Evolutionary conservation across 2,113 vertebrate species (phyloP).

Genomic region (Neolamprologus modestus): DNA sequence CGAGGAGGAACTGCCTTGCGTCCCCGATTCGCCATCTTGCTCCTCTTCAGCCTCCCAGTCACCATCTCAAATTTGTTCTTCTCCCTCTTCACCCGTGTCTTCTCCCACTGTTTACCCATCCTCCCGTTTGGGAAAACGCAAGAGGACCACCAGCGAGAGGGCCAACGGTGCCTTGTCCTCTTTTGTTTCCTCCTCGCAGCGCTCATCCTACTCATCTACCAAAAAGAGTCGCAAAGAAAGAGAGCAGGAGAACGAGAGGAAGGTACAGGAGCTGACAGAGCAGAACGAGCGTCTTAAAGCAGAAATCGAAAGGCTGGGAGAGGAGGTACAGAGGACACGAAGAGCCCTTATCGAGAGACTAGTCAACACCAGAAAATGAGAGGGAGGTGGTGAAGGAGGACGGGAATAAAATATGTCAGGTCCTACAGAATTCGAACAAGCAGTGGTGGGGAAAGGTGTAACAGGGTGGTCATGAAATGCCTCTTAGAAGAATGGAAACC

Average conservation of each 20-base stretch:
- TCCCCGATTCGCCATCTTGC: conserved; percentile 70
- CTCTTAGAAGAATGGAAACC: conserved; percentile 39
- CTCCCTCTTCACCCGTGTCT: conserved; percentile 67
- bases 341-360: conserved; percentile 85
- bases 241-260: conserved; percentile 81
- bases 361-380: conserved; percentile 77
- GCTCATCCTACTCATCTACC: conserved; percentile 55
- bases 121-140: conserved; percentile 64
- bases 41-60: conserved; percentile 72
- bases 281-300: conserved; percentile 84
- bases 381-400: not conserved
- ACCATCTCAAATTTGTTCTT: conserved; percentile 69
- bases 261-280: conserved; percentile 79
- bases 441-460: conserved; percentile 30
- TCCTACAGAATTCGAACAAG: conserved; percentile 38
- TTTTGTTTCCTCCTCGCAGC: conserved; percentile 38
- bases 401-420: conserved; percentile 1
- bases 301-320: conserved; percentile 79
- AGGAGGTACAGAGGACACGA: conserved; percentile 83
- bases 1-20: conserved; percentile 71
- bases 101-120: conserved; percentile 53
- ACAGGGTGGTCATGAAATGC: conserved; percentile 42
- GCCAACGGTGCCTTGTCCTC: conserved; percentile 49
- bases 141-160: conserved; percentile 56
- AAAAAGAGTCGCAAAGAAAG: conserved; percentile 82